These are phyloP conservation scores for Lycaon pictus DNA, from an alignment of 2,113 vertebrate genomes.

Conservation along the genomic window DNA sequence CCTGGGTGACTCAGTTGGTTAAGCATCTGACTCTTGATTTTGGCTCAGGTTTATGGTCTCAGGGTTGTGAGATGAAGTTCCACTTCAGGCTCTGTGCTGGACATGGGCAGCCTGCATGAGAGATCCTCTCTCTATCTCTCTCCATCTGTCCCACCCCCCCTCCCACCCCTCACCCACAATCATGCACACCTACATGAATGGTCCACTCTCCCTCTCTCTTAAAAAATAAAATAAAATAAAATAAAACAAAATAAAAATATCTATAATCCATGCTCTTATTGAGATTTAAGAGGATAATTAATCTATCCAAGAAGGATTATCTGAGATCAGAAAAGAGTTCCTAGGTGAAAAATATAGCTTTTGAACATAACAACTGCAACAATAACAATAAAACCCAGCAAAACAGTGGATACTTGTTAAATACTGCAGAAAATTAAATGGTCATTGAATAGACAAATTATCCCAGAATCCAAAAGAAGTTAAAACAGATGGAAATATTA, in stretches of 20 bases:
- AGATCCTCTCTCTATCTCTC: neutral
- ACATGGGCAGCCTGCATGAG: neutral
- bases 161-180: neutral
- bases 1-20: neutral
- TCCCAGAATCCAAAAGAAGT: neutral
- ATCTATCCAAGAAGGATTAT: neutral
- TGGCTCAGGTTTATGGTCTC: neutral
- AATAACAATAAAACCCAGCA: neutral
- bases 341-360: neutral
- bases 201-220: neutral
- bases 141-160: neutral
- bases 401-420: neutral
- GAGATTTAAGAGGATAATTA: neutral
- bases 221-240: neutral
- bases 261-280: neutral
- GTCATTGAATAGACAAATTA: neutral
- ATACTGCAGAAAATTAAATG: neutral
- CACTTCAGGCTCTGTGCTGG: neutral
- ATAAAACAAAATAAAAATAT: conserved; percentile 13
- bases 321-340: neutral
- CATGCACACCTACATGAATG: neutral
- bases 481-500: neutral
- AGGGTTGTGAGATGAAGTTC: neutral
- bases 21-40: neutral
- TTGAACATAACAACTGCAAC: neutral